Percentiles rank a stretch among this genome's conserved stretches.
phyloP scores from a whole-genome alignment of 1,140 invertebrate genomes.

The Elysia chlorotica region DNA sequence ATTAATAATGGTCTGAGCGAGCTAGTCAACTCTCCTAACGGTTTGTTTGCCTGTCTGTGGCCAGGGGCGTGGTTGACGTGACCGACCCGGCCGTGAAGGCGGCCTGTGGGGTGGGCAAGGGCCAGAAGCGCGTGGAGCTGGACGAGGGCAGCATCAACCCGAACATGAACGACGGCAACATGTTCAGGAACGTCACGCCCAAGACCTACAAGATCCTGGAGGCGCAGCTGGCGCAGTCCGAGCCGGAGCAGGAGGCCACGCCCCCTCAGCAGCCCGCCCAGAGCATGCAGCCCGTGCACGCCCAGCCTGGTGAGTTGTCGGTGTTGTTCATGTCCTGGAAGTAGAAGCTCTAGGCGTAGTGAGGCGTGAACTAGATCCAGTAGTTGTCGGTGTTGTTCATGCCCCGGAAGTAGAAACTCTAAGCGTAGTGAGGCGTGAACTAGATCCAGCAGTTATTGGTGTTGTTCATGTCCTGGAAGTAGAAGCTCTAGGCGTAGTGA shows the following conservation, averaged over 20 bases:
- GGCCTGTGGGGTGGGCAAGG: constrained; percentile 1
- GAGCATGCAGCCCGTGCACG: constrained; percentile 7
- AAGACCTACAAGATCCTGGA: constrained; percentile 48
- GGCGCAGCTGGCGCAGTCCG: constrained; percentile 30
- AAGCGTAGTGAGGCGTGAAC: no score
- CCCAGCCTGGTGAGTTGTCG: constrained; percentile 2
- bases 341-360: no score
- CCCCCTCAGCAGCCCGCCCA: constrained; percentile 11
- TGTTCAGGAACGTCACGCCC: constrained; percentile 39
- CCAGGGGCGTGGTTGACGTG: constrained; percentile 26
- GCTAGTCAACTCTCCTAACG: no score
- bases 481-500: no score
- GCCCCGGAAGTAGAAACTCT: no score
- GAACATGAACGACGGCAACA: constrained; percentile 36
- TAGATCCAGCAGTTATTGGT: no score
- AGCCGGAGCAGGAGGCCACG: constrained; percentile 9
- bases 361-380: no score
- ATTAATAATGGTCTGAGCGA: no score
- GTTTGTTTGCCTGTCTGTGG: no score
- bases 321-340: no score
- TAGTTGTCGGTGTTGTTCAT: no score
- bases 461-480: no score
- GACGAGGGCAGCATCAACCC: constrained; percentile 37
- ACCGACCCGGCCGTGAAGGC: constrained; percentile 15
- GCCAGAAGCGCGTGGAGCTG: constrained; percentile 24